Evolutionary conservation across 2,113 vertebrate genomes (phyloP).

Genomic region (Colossoma macropomum): DNA sequence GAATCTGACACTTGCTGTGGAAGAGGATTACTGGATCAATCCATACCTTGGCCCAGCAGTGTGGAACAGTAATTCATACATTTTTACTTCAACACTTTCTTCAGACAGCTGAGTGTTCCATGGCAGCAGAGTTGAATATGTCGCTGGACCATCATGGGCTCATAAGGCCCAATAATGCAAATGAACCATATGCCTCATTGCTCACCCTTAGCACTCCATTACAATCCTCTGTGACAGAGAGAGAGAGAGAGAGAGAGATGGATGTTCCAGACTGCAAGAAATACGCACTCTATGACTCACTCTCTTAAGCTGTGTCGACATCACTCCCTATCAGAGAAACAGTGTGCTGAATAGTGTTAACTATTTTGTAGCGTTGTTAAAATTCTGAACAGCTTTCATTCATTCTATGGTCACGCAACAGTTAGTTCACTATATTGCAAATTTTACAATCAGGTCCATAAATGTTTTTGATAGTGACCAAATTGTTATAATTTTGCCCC

Average conservation of each 20-base stretch:
- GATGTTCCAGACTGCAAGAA: too few relatives aligned
- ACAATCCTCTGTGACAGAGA: background rate
- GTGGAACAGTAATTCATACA: background rate
- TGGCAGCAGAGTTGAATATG: background rate
- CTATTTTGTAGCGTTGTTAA: too few relatives aligned
- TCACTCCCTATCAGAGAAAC: too few relatives aligned
- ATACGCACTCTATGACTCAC: background rate
- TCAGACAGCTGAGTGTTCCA: background rate
- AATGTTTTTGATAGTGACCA: too few relatives aligned
- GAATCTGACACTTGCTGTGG: background rate
- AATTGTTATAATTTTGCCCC: too few relatives aligned
- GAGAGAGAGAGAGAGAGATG: background rate
- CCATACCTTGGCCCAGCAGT: background rate
- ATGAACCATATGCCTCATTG: conserved; percentile 13
- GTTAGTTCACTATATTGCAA: too few relatives aligned
- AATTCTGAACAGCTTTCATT: too few relatives aligned
- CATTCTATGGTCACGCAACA: too few relatives aligned
- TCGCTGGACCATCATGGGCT: background rate
- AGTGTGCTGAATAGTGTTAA: too few relatives aligned
- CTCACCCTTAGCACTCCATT: background rate
- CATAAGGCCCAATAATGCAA: background rate
- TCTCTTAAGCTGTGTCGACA: background rate
- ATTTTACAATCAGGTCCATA: too few relatives aligned
- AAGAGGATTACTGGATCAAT: conserved; percentile 13
- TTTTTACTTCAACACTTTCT: background rate